Conservation (phyloP, 2,113 vertebrate genomes). For the Picathartes gymnocephalus region DNA sequence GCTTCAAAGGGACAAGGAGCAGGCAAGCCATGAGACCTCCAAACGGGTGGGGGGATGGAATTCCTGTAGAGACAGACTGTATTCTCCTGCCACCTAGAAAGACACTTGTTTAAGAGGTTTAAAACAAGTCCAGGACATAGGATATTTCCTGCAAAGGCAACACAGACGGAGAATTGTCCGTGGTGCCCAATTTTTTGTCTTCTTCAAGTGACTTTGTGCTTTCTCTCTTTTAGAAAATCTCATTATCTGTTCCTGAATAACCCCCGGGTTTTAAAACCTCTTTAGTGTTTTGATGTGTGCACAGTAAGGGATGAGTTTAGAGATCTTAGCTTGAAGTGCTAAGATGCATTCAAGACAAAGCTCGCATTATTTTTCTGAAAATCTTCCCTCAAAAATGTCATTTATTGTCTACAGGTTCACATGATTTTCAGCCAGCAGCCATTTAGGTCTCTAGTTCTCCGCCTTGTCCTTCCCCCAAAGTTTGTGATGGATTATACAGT, state of each 20-base stretch:
- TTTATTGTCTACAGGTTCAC: neutral
- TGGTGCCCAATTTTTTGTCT: neutral
- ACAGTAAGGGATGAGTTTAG: neutral
- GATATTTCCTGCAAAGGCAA: neutral
- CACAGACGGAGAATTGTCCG: neutral
- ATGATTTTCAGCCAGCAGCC: neutral
- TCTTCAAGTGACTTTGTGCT: neutral
- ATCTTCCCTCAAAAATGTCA: neutral
- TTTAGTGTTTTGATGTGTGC: neutral
- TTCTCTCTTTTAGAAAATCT: neutral
- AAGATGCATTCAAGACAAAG: neutral
- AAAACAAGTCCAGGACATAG: neutral
- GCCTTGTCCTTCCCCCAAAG: neutral
- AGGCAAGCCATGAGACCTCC: fast-evolving
- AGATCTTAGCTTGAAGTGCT: neutral
- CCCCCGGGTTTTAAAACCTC: neutral
- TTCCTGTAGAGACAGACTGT: neutral
- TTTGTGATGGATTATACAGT: neutral
- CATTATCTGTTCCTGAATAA: neutral
- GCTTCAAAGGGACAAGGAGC: neutral
- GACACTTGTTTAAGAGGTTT: neutral
- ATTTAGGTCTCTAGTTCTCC: neutral
- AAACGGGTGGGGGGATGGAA: neutral
- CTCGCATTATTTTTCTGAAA: neutral
- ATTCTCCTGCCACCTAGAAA: neutral